Conservation (phyloP, 2,888 invertebrate genomes). For the Drosophila bunnanda region DNA sequence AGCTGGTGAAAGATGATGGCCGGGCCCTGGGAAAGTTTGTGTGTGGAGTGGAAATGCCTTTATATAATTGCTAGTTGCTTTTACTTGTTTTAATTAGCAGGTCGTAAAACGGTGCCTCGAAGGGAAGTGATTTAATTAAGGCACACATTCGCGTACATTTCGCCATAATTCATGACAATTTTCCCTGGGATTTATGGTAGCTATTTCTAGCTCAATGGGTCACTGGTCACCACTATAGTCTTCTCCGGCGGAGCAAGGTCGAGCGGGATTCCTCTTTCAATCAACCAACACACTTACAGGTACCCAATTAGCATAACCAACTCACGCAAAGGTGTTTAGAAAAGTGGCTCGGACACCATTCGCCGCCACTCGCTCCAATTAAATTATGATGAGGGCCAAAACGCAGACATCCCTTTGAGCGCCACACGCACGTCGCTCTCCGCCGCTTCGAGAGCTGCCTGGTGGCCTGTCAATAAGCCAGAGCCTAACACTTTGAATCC, state of each 20-base stretch:
- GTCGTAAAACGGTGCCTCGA: conserved; percentile 31
- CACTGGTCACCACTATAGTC: conserved; percentile 7
- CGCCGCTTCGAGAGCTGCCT: conserved; percentile 3
- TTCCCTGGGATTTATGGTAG: conserved; percentile 21
- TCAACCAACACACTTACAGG: conserved; percentile 9
- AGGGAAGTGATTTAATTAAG: conserved; percentile 46
- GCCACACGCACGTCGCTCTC: conserved; percentile 44
- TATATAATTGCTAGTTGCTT: conserved; percentile 43
- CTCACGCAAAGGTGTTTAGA: conserved; percentile 57
- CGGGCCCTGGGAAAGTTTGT: conserved; percentile 46
- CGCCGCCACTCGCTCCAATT: conserved; percentile 48
- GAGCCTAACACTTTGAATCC: conserved; percentile 5
- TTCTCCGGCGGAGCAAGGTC: conserved; percentile 1
- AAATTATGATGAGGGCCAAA: conserved; percentile 35
- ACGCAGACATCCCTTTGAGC: conserved; percentile 43
- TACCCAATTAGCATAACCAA: conserved; percentile 21
- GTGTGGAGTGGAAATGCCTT: conserved; percentile 30
- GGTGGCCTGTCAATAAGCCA: conserved; percentile 59
- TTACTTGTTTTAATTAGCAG: conserved; percentile 41
- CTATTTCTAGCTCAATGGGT: conserved; percentile 31
- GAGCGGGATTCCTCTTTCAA: not conserved
- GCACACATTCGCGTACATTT: conserved; percentile 23
- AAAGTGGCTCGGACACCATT: conserved; percentile 28
- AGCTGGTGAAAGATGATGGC: conserved; percentile 68
- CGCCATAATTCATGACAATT: conserved; percentile 33